A percentile compares a stretch with the other conserved stretches of the same genome.
These are phyloP conservation scores for Endomychus coccineus DNA, from an alignment of 2,888 invertebrate genomes.

Conservation along the genomic window DNA sequence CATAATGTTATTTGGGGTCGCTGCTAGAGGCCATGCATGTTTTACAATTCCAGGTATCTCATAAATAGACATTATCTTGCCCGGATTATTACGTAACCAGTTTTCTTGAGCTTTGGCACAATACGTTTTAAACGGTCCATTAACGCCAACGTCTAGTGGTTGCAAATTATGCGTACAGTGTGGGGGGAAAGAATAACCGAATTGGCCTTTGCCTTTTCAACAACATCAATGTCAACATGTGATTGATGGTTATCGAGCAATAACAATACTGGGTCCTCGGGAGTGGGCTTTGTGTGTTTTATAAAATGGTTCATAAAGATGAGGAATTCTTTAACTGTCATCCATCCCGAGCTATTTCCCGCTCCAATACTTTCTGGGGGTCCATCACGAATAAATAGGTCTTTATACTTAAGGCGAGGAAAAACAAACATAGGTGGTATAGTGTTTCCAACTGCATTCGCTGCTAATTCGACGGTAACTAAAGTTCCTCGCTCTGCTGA, in stretches of 20 bases:
- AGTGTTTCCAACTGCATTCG: slow-evolving; percentile 21
- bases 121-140: slow-evolving; percentile 23
- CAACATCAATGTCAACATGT: slow-evolving; percentile 25
- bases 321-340: slow-evolving; percentile 25
- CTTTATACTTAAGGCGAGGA: slow-evolving; percentile 24
- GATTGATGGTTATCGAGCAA: slow-evolving; percentile 30
- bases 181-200: slow-evolving; percentile 29
- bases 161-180: slow-evolving; percentile 26
- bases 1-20: slow-evolving; percentile 5
- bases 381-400: slow-evolving; percentile 21
- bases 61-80: slow-evolving; percentile 12
- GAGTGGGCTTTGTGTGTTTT: slow-evolving; percentile 19
- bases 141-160: slow-evolving; percentile 23
- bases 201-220: slow-evolving; percentile 25
- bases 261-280: slow-evolving; percentile 24
- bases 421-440: slow-evolving; percentile 27
- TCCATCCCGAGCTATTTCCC: slow-evolving; percentile 32
- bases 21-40: slow-evolving; percentile 5
- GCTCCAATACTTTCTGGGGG: slow-evolving; percentile 30
- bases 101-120: slow-evolving; percentile 6
- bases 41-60: slow-evolving; percentile 12
- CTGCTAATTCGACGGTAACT: slow-evolving; percentile 20
- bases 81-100: slow-evolving; percentile 13
- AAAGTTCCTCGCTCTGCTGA: slow-evolving; percentile 20
- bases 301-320: slow-evolving; percentile 30